phyloP scores from a whole-genome alignment of 1,140 invertebrate genomes.

The Linepithema humile region DNA sequence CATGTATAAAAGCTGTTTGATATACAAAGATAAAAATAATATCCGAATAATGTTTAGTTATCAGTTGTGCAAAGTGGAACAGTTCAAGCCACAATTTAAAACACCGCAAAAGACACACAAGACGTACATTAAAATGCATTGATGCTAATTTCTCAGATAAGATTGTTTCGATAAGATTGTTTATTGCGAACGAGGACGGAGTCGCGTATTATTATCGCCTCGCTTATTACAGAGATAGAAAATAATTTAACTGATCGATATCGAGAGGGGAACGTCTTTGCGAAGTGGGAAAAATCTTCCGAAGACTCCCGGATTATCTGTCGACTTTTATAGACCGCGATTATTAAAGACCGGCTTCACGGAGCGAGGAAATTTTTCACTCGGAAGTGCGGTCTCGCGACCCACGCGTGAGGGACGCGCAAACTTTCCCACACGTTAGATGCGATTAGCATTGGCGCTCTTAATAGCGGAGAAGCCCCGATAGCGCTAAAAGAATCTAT shows the following conservation, averaged over 20 bases:
- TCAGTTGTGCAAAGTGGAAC: background rate
- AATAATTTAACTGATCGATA: constrained; percentile 15
- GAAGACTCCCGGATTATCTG: constrained; percentile 1
- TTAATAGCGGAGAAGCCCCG: background rate
- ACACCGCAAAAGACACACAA: background rate
- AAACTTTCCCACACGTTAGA: constrained; percentile 48
- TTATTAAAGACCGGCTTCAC: constrained; percentile 1
- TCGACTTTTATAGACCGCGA: constrained; percentile 33
- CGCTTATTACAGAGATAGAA: background rate
- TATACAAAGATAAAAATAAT: background rate
- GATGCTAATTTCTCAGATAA: background rate
- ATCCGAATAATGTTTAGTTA: background rate
- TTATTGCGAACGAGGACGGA: background rate
- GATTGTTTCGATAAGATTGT: background rate
- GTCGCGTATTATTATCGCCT: background rate
- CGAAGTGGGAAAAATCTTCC: background rate
- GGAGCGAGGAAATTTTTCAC: constrained; percentile 47
- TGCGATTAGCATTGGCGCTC: constrained; percentile 22
- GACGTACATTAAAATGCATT: background rate
- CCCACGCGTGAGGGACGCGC: constrained; percentile 35
- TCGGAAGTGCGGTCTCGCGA: constrained; percentile 25
- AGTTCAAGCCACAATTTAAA: background rate
- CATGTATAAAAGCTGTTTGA: background rate
- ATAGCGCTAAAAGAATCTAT: constrained; percentile 24
- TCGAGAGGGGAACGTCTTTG: constrained; percentile 21